Percentiles rank a stretch among this genome's conserved stretches.
Conservation (phyloP, 2,797 vertebrate genomes). For the Mormyrus proboscirostris region DNA sequence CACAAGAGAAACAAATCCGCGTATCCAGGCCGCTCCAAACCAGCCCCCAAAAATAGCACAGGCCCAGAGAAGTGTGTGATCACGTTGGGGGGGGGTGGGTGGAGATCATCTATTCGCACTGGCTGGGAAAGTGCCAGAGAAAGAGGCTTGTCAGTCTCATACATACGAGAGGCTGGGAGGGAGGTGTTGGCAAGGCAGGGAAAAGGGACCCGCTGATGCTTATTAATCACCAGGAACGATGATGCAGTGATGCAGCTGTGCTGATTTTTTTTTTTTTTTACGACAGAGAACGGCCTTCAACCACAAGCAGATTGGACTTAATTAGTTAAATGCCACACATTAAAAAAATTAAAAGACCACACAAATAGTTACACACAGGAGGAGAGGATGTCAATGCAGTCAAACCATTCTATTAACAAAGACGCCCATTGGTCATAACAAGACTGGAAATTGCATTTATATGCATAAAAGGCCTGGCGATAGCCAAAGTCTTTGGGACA, state of each 20-base stretch:
- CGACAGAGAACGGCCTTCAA: constrained; percentile 34
- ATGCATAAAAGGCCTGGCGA: not conserved
- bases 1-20: not conserved
- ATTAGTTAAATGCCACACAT: constrained; percentile 49
- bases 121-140: constrained; percentile 43
- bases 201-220: constrained; percentile 45
- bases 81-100: constrained; percentile 38
- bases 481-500: not conserved
- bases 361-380: constrained; percentile 45
- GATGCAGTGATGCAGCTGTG: constrained; percentile 43
- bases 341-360: constrained; percentile 40
- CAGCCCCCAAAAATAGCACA: constrained; percentile 32
- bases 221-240: constrained; percentile 49
- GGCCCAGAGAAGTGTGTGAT: constrained; percentile 41
- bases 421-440: not conserved
- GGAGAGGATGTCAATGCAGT: constrained; percentile 35
- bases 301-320: constrained; percentile 40
- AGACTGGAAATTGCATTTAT: not conserved
- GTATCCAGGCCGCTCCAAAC: not conserved
- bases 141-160: constrained; percentile 43
- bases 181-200: constrained; percentile 48
- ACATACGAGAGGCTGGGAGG: constrained; percentile 40
- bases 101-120: constrained; percentile 50
- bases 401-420: constrained; percentile 31
- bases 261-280: constrained; percentile 38